phyloP scores from a whole-genome alignment of 2,797 vertebrate genomes.

The Miichthys miiuy region DNA sequence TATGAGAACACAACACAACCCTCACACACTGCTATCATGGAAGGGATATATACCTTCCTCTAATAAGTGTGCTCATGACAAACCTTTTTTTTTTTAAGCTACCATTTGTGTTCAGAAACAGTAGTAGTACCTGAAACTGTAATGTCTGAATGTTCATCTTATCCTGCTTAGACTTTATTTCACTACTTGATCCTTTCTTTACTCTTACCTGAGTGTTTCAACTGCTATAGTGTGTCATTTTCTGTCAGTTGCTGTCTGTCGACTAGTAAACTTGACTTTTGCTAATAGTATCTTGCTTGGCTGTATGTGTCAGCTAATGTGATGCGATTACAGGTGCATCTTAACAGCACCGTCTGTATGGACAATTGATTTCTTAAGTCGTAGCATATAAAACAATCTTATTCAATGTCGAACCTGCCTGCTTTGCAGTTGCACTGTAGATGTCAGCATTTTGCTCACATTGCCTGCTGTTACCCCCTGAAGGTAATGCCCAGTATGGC shows the following conservation, averaged over 20 bases:
- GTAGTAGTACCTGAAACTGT: not conserved
- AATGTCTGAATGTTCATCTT: not conserved
- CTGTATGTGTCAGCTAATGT: constrained; percentile 14
- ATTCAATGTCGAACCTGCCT: not conserved
- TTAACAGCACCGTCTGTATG: not conserved
- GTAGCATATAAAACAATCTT: not conserved
- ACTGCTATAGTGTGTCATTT: constrained; percentile 2
- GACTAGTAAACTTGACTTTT: not conserved
- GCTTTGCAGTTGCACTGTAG: constrained; percentile 13
- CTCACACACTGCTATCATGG: constrained; percentile 89
- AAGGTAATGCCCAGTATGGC: constrained; percentile 96
- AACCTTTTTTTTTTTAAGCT: not conserved
- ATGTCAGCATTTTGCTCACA: constrained; percentile 39
- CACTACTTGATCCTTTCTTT: not conserved
- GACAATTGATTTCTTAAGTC: not conserved
- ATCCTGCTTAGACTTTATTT: not conserved
- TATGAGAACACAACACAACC: not conserved
- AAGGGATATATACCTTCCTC: constrained; percentile 90
- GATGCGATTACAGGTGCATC: constrained; percentile 2
- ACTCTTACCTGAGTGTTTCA: not conserved
- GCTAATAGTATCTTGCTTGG: not conserved
- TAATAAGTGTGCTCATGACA: constrained; percentile 38
- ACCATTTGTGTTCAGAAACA: not conserved
- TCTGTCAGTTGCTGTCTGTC: not conserved
- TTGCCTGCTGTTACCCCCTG: constrained; percentile 69